Conservation (phyloP, 2,888 invertebrate genomes). For the Leptopilina drosophilae region DNA sequence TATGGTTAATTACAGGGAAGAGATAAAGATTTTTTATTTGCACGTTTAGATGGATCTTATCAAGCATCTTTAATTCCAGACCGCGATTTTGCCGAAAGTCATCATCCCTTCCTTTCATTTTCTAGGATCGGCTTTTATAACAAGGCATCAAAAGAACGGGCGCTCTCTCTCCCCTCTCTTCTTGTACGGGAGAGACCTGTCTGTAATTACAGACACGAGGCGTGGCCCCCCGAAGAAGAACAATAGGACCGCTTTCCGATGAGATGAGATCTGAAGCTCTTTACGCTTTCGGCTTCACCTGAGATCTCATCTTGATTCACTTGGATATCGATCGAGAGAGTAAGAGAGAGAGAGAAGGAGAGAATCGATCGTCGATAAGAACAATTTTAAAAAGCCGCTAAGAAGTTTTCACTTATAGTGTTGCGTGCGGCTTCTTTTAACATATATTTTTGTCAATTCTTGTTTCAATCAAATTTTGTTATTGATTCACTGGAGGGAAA, state of each 20-base stretch:
- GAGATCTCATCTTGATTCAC: constrained; percentile 70
- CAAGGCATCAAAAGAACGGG: constrained; percentile 72
- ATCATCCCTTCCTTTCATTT: constrained; percentile 40
- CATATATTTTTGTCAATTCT: too few relatives aligned
- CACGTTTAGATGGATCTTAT: constrained; percentile 53
- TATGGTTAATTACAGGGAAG: constrained; percentile 11
- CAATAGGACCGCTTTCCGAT: constrained; percentile 74
- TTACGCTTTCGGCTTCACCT: constrained; percentile 66
- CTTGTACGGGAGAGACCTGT: constrained; percentile 65
- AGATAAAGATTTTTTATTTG: constrained; percentile 11
- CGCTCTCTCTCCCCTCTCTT: constrained; percentile 54
- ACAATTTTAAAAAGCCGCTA: constrained; percentile 70
- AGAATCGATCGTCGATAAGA: constrained; percentile 72
- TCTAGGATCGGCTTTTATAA: constrained; percentile 46
- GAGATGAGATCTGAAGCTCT: constrained; percentile 70
- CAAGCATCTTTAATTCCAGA: constrained; percentile 63
- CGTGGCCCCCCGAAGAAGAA: constrained; percentile 73
- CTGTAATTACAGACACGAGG: constrained; percentile 77
- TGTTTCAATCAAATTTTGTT: too few relatives aligned
- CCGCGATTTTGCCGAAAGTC: constrained; percentile 55
- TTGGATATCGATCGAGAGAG: constrained; percentile 70
- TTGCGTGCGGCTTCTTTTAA: too few relatives aligned
- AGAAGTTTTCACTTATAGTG: constrained; percentile 67
- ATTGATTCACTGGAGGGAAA: too few relatives aligned
- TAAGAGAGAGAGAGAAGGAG: too few relatives aligned